Evolutionary conservation across 2,797 vertebrate genomes (phyloP).

Genomic region (Artibeus lituratus): DNA sequence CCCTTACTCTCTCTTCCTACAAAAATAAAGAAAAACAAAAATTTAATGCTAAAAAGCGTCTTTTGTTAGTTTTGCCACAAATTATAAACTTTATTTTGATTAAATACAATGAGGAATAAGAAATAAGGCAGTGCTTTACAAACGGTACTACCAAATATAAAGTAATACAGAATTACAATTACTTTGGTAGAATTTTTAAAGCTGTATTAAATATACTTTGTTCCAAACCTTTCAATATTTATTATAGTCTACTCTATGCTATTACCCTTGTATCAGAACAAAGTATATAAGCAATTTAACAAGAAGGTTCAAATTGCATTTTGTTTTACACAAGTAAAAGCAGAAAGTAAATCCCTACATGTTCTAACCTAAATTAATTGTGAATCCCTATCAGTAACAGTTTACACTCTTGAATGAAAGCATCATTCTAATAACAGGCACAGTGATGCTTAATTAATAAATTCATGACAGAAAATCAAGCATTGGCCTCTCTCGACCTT

Average conservation of each 20-base stretch:
- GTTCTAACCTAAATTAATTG: background rate
- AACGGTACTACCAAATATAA: background rate
- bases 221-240: background rate
- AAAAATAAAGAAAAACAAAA: background rate
- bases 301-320: background rate
- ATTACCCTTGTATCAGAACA: background rate
- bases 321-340: slow-evolving; percentile 5
- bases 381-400: background rate
- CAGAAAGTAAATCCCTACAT: background rate
- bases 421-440: background rate
- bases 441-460: background rate
- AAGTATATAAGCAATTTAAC: background rate
- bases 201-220: background rate
- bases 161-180: background rate
- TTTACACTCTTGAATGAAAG: background rate
- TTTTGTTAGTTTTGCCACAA: background rate
- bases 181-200: background rate
- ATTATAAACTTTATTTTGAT: background rate
- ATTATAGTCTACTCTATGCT: background rate
- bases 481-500: background rate
- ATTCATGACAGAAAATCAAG: background rate
- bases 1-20: too few species aligned
- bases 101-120: background rate
- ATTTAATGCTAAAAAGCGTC: background rate
- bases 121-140: background rate